Evolutionary conservation across 2,888 invertebrate species (phyloP).

Genomic region (Notocelia uddmanniana): DNA sequence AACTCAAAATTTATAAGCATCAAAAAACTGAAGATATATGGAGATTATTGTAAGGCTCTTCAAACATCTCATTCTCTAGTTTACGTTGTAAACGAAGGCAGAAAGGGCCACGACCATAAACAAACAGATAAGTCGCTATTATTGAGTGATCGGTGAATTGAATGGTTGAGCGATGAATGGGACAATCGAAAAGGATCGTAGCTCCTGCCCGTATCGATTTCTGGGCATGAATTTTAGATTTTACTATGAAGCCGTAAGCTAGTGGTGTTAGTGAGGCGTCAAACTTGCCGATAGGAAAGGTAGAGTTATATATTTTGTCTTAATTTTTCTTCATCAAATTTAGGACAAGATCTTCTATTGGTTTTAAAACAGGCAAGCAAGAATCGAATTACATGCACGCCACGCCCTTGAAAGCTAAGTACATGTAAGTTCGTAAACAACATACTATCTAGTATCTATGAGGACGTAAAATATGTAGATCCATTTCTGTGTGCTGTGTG

Average conservation of each 20-base stretch:
- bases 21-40: background rate
- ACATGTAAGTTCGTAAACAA: no score
- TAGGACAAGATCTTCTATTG: no score
- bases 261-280: no score
- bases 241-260: no score
- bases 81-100: background rate
- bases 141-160: background rate
- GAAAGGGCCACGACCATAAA: background rate
- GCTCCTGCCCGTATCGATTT: background rate
- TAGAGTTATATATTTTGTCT: no score
- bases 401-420: no score
- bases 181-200: background rate
- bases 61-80: background rate
- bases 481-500: background rate
- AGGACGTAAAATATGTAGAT: no score
- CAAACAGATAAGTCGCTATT: background rate
- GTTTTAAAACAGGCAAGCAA: background rate
- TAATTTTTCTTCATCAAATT: no score
- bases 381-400: no score
- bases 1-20: no score
- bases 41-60: background rate
- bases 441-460: no score
- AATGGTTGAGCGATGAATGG: background rate
- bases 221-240: background rate
- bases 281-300: no score